Conservation (phyloP, 2,113 vertebrate genomes). For the Cephalopterus ornatus region DNA sequence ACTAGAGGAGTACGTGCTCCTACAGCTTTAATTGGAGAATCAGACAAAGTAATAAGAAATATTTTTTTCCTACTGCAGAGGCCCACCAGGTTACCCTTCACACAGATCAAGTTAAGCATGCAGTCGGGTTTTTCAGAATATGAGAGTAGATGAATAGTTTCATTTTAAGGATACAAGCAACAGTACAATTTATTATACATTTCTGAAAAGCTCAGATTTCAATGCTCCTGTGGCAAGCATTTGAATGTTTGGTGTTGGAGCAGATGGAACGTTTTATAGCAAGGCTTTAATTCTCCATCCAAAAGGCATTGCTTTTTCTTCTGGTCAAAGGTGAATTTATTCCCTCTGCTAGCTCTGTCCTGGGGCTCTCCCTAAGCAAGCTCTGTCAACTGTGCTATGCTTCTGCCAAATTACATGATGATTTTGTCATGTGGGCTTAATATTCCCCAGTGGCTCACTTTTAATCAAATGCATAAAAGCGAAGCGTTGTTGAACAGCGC, state of each 20-base stretch:
- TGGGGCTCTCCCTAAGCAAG: conserved; percentile 45
- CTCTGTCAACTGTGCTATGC: conserved; percentile 50
- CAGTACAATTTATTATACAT: conserved; percentile 7
- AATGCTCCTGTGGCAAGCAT: neutral
- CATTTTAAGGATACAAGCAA: conserved; percentile 10
- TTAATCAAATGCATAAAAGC: conserved; percentile 59
- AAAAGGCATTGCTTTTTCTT: conserved; percentile 47
- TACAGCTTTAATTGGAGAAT: neutral
- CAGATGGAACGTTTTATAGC: conserved; percentile 41
- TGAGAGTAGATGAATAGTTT: conserved; percentile 1
- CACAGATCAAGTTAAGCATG: neutral
- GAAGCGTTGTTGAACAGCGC: neutral
- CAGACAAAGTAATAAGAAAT: neutral
- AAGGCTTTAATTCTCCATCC: conserved; percentile 28
- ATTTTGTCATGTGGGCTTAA: conserved; percentile 59
- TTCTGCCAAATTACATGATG: conserved; percentile 62
- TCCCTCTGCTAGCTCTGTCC: conserved; percentile 62
- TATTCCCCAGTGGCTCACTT: conserved; percentile 3
- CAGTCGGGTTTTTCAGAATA: neutral
- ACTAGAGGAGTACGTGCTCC: neutral
- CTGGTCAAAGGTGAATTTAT: conserved; percentile 65
- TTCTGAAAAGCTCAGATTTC: conserved; percentile 13
- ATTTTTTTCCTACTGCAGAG: neutral
- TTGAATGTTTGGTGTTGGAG: conserved; percentile 19
- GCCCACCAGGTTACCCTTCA: neutral